Conservation (phyloP, 2,113 vertebrate genomes). For the Stigmatopora nigra region DNA sequence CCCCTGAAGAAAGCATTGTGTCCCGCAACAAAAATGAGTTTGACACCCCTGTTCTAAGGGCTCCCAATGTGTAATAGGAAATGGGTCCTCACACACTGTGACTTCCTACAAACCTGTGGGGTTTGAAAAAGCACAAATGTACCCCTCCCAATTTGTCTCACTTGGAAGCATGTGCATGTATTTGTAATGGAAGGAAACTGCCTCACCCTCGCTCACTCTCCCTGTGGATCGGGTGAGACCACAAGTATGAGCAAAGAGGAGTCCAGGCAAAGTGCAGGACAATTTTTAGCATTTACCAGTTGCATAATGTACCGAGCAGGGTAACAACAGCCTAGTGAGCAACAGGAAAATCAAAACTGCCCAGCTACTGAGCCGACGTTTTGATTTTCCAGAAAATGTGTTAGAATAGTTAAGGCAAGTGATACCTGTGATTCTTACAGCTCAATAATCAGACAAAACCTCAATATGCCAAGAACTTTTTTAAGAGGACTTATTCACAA, state of each 20-base stretch:
- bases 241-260: constrained; percentile 48
- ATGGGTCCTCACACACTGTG: background rate
- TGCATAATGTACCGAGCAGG: constrained; percentile 54
- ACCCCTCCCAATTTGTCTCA: constrained; percentile 12
- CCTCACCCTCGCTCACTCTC: constrained; percentile 19
- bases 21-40: too few relatives aligned
- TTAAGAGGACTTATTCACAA: background rate
- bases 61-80: background rate
- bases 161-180: constrained; percentile 45
- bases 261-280: constrained; percentile 54
- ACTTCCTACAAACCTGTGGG: background rate
- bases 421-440: background rate
- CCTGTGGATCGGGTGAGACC: constrained; percentile 50
- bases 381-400: background rate
- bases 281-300: constrained; percentile 46
- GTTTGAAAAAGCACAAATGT: constrained; percentile 12
- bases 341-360: background rate
- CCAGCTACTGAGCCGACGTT: constrained; percentile 22
- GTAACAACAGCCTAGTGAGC: constrained; percentile 22
- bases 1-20: too few relatives aligned
- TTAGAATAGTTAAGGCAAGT: background rate
- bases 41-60: background rate
- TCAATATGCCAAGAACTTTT: constrained; percentile 14
- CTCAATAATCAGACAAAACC: background rate
- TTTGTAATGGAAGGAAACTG: constrained; percentile 59